phyloP scores from a whole-genome alignment of 2,113 vertebrate genomes.

The Amphiprion percula region DNA sequence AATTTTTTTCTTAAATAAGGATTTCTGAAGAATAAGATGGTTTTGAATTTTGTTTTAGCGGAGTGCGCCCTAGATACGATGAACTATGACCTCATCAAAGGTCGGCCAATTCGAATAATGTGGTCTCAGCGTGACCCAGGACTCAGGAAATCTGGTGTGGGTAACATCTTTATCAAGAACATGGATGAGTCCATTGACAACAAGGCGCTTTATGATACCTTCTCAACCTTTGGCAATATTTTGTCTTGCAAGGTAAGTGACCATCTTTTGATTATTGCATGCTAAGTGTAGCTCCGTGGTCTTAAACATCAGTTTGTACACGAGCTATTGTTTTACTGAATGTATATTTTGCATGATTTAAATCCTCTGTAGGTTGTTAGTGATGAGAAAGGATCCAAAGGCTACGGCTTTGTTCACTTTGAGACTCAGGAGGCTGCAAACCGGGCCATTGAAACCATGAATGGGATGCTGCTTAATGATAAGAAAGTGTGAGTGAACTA shows the following conservation, averaged over 20 bases:
- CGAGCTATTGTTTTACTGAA: too few species aligned
- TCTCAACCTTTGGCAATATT: constrained; percentile 97
- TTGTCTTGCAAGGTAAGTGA: constrained; percentile 94
- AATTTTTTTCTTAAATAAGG: neutral
- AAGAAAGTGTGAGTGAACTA: constrained; percentile 91
- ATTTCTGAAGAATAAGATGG: too few species aligned
- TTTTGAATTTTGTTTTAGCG: constrained; percentile 78
- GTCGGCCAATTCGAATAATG: constrained; percentile 97
- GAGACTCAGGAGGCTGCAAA: constrained; percentile 95
- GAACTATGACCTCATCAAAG: constrained; percentile 98
- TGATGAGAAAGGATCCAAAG: constrained; percentile 95
- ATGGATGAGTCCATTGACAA: constrained; percentile 98
- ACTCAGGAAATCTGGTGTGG: constrained; percentile 95
- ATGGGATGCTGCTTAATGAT: constrained; percentile 97
- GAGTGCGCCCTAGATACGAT: constrained; percentile 98
- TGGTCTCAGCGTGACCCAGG: constrained; percentile 98
- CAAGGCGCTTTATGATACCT: constrained; percentile 97
- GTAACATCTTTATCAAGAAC: constrained; percentile 99
- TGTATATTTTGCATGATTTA: neutral
- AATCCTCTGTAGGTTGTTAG: constrained; percentile 88
- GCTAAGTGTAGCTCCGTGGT: neutral
- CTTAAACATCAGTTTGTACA: neutral
- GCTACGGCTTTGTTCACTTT: constrained; percentile 98
- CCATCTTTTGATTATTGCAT: too few species aligned
- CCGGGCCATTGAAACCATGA: constrained; percentile 95